These are phyloP conservation scores for Columbina picui DNA, from an alignment of 2,113 vertebrate species.

Conservation along the genomic window DNA sequence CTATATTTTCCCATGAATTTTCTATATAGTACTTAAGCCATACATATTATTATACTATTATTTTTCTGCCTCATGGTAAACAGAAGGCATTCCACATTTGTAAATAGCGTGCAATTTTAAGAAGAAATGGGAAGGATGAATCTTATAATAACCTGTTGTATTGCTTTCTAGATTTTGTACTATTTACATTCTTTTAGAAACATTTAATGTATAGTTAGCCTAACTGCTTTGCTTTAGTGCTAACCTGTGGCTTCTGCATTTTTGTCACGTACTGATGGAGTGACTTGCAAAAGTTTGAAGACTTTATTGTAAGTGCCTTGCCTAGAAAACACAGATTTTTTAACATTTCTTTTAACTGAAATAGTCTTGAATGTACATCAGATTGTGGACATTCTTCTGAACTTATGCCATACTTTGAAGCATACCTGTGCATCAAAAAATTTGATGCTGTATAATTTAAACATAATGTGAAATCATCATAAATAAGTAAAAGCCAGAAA, in stretches of 20 bases:
- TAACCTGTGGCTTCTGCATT: background rate
- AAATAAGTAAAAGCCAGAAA: background rate
- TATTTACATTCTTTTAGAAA: background rate
- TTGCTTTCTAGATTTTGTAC: background rate
- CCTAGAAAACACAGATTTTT: background rate
- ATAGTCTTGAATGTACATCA: background rate
- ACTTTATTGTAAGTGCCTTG: background rate
- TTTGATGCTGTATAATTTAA: background rate
- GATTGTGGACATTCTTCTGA: background rate
- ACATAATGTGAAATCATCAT: background rate
- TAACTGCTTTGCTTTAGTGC: background rate
- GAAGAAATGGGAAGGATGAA: background rate
- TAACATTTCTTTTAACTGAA: background rate
- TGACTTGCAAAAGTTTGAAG: background rate
- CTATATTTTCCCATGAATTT: background rate
- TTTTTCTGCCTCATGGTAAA: background rate
- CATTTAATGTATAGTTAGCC: background rate
- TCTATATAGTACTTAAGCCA: background rate
- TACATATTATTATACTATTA: background rate
- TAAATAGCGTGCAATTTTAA: background rate
- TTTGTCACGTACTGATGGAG: background rate
- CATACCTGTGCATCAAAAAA: background rate
- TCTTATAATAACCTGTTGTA: background rate
- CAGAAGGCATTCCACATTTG: background rate
- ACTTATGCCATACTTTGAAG: background rate